phyloP scores from a whole-genome alignment of 2,888 invertebrate genomes.

The Aplocera efformata region DNA sequence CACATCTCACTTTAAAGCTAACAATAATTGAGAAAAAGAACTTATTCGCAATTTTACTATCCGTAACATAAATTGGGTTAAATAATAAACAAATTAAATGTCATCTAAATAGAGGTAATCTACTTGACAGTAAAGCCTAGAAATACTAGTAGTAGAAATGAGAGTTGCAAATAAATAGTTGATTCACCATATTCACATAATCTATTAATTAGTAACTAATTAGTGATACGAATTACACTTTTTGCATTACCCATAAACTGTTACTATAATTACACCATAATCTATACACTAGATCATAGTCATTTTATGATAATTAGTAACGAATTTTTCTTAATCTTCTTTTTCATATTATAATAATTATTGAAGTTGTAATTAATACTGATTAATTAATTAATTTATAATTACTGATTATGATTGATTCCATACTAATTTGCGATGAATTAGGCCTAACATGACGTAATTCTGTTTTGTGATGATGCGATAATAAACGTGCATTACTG shows the following conservation, averaged over 20 bases:
- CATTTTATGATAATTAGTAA: constrained; percentile 55
- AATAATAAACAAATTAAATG: constrained; percentile 40
- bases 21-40: too few relatives aligned
- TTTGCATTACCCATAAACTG: constrained; percentile 72
- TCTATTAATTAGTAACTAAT: constrained; percentile 25
- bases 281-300: constrained; percentile 66
- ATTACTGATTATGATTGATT: constrained; percentile 20
- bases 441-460: constrained; percentile 32
- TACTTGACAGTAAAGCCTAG: too few relatives aligned
- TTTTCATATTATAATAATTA: constrained; percentile 33
- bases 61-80: constrained; percentile 32
- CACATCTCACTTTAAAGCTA: too few relatives aligned
- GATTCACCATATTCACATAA: constrained; percentile 17
- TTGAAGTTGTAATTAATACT: constrained; percentile 28
- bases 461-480: constrained; percentile 53
- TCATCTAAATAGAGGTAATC: constrained; percentile 50
- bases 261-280: constrained; percentile 69
- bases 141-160: constrained; percentile 9
- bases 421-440: constrained; percentile 12
- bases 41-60: constrained; percentile 35
- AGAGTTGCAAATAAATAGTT: constrained; percentile 16
- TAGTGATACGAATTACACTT: constrained; percentile 62
- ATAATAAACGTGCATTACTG: constrained; percentile 73
- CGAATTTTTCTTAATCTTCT: too few relatives aligned
- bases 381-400: constrained; percentile 27